Evolutionary conservation across 2,113 vertebrate genomes (phyloP), one percentile per base, ranked within the genome.

Genomic region (Setophaga coronata): DNA sequence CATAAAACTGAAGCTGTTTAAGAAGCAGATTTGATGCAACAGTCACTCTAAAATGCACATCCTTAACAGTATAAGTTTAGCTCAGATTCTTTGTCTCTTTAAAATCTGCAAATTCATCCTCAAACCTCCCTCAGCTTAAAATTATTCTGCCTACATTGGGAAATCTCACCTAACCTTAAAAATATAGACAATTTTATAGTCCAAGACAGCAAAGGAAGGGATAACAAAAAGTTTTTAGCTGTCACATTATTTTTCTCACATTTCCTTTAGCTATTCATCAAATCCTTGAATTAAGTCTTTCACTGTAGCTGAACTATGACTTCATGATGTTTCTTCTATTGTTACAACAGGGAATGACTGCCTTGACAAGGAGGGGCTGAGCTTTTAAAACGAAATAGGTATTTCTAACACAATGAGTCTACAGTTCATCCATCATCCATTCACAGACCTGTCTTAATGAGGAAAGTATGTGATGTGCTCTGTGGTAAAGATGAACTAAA

Each of bases 301-400:
- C 88, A 92, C 51, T 70, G 82, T 34, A 82, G 67, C 66, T 88
- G 90, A 93, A 90, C 87, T 90, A 65, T 58, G 79, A 96, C 90
- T 93, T 67, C 24, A 42, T 3, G 2, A 88, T 38, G 31, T 58
- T 90, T 88, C 51, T 95, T 77, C 84, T 91, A 88, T 88, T 93
- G 87, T 93, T 93, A 73, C 62, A 77, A 47, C 38, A 58, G 10
- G 33, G 65, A 82, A 82, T 31, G 71, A 66, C 29, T 73, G 85
- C 66, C 87, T 72, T 87, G 65, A 87, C 87, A 84, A 94, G 82
- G 56, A 85, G 92, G 90, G 86, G 90, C 87, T 93, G 96, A 97
- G 91, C 95, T 90, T 97, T 97, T 97, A 97, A 98, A 98, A 97
- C 1, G 3, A 82, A 82, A 88, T 34, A 89, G 78, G 81, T 91